A percentile compares a stretch with the other conserved stretches of the same genome.
Evolutionary conservation across 2,797 vertebrate genomes (phyloP).

Genomic region (Neosilurus mollespiculum): DNA sequence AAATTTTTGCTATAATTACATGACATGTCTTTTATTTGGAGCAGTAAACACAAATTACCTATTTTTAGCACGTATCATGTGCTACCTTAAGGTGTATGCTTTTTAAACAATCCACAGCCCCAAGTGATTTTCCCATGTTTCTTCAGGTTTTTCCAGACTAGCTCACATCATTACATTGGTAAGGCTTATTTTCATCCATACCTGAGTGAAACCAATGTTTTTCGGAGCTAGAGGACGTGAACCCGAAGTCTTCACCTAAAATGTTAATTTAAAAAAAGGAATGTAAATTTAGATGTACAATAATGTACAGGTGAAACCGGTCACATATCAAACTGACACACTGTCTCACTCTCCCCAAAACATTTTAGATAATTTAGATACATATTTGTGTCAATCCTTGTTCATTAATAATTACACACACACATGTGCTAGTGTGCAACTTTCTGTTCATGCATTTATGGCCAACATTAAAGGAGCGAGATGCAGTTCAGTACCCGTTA

Average conservation of each 20-base stretch:
- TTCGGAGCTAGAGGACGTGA: conserved; percentile 57
- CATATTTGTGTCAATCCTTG: not conserved
- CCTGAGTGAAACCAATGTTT: conserved; percentile 61
- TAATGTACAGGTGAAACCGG: not conserved
- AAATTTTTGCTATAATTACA: too few relatives aligned
- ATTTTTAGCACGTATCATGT: too few relatives aligned
- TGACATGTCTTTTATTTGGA: too few relatives aligned
- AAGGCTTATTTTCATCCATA: conserved; percentile 51
- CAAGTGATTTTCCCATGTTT: too few relatives aligned
- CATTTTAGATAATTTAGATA: not conserved
- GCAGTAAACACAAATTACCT: too few relatives aligned
- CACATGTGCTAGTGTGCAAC: too few relatives aligned
- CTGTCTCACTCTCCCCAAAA: not conserved
- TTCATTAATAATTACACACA: not conserved
- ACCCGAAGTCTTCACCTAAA: conserved; percentile 62
- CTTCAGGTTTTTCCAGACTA: too few relatives aligned
- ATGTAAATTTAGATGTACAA: not conserved
- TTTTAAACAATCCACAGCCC: too few relatives aligned
- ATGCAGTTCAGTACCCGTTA: not conserved
- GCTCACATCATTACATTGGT: not conserved
- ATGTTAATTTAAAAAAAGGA: conserved; percentile 1
- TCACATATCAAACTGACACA: not conserved
- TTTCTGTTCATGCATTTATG: not conserved
- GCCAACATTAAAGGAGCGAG: not conserved
- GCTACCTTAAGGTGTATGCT: too few relatives aligned